Conservation (phyloP, 2,113 vertebrate genomes). For the Sapajus apella region DNA sequence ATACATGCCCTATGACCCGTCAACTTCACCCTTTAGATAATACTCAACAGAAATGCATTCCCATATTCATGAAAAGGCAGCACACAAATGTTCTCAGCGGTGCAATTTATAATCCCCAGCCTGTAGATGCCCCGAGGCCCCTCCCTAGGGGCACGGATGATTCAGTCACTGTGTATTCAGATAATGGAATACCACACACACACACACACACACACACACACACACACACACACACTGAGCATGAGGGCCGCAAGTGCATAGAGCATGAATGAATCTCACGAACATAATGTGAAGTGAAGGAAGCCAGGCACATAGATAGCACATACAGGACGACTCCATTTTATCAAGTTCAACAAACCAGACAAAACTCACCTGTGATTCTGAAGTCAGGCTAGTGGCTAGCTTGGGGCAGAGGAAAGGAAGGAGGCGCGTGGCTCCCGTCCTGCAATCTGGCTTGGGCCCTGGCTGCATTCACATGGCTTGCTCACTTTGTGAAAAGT, state of each 20-base stretch:
- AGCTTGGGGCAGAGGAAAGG: too few relatives aligned
- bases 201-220: fast-evolving
- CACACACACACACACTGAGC: fast-evolving
- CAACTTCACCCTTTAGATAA: too few relatives aligned
- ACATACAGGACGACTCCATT: fast-evolving
- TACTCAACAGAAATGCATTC: neutral
- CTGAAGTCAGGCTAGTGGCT: fast-evolving
- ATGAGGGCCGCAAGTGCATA: fast-evolving
- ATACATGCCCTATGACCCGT: neutral
- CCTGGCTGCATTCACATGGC: fast-evolving
- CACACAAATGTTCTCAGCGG: neutral
- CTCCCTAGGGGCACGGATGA: fast-evolving
- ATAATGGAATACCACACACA: fast-evolving
- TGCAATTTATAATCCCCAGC: fast-evolving
- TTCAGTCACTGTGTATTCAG: fast-evolving
- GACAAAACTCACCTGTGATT: fast-evolving
- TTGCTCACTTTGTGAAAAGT: neutral
- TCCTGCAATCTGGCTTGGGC: fast-evolving
- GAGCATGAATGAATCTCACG: fast-evolving
- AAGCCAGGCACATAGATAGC: neutral
- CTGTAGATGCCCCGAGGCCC: neutral
- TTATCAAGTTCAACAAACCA: too few relatives aligned
- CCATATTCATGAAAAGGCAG: neutral
- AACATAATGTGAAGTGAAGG: fast-evolving
- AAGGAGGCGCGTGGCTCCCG: fast-evolving